Base-by-base conservation (phyloP, 2,888 invertebrate genomes). In the Dicyrtomina minuta region DNA sequence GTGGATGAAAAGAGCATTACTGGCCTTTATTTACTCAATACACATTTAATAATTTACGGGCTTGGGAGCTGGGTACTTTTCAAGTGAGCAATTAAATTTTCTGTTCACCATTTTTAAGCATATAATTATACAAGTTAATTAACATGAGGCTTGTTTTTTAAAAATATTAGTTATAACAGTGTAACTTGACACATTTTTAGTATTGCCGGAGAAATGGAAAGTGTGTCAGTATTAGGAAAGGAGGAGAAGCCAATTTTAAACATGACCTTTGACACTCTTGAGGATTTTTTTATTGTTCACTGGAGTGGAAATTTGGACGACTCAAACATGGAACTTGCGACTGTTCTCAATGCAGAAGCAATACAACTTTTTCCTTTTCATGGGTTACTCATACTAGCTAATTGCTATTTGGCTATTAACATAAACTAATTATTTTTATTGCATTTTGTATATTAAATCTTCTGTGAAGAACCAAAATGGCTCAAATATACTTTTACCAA, bases 261-360 rank as follows among this genome's bases (percentile, higher is more conserved):
- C 70, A 89, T 93, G 84, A 90, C 92, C 78, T 91, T 90, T 79
- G 85, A 87, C 1, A 87, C 85, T 72, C 82, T 88, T 43, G 85
- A 86, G 5, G 88, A 89, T 74, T 90, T 90, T 79, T 84, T 89
- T 72, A 84, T 90, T 2, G 84, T 90, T 15, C 90, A 90, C 81
- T 93, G 93, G 93, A 89, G 89, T 55, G 92, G 92, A 1, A 88
- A 87, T 75, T 85, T 92, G 61, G 93, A 92, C 66, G 89, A 92
- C 59, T 87, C 89, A 33, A 83, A 41, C 12, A 86, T 94, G 81
- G 82, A 89, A 43, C 81, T 92, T 67, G 86, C 88, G 75, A 88
- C 88, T 22, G 68, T 74, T 72, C 84, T 85, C 65, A 85, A 85
- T 58, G 83, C 83, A 3, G 85, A 85, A 2, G 80, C 66, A 49